Evolutionary conservation across 1,140 invertebrate genomes (phyloP).

Genomic region (Heterodera carotae): DNA sequence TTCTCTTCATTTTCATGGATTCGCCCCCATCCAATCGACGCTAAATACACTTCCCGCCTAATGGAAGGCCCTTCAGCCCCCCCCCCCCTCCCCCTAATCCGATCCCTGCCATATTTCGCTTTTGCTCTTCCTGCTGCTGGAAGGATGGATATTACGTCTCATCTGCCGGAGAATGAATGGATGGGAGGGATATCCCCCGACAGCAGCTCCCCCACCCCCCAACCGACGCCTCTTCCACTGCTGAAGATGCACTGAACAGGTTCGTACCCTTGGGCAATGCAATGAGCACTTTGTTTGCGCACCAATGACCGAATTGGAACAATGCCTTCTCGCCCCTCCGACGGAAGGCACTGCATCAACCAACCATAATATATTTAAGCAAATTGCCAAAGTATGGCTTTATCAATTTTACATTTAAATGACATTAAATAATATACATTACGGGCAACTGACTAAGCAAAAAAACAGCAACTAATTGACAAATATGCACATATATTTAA

Average conservation of each 20-base stretch:
- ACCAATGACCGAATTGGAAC: background rate
- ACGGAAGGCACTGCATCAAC: too few species aligned
- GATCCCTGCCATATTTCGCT: slow-evolving; percentile 1
- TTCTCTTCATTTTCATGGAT: too few species aligned
- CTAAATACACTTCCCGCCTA: background rate
- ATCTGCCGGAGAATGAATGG: background rate
- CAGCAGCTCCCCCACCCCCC: too few species aligned
- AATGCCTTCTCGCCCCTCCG: too few species aligned
- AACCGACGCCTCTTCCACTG: background rate
- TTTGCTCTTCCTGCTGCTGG: background rate
- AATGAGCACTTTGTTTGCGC: background rate
- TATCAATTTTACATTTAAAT: too few species aligned
- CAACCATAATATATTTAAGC: too few species aligned
- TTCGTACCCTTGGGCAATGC: background rate
- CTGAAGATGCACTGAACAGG: background rate
- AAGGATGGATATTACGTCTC: background rate
- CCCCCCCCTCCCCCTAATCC: too few species aligned
- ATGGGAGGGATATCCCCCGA: background rate
- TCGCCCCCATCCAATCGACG: background rate
- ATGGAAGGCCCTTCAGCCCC: background rate
- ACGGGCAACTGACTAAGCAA: too few species aligned
- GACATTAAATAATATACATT: too few species aligned
- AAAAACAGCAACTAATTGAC: too few species aligned
- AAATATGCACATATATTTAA: too few species aligned
- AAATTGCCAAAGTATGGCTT: too few species aligned